Conservation (phyloP, 2,797 vertebrate genomes). For the Sebastes matsubarae region DNA sequence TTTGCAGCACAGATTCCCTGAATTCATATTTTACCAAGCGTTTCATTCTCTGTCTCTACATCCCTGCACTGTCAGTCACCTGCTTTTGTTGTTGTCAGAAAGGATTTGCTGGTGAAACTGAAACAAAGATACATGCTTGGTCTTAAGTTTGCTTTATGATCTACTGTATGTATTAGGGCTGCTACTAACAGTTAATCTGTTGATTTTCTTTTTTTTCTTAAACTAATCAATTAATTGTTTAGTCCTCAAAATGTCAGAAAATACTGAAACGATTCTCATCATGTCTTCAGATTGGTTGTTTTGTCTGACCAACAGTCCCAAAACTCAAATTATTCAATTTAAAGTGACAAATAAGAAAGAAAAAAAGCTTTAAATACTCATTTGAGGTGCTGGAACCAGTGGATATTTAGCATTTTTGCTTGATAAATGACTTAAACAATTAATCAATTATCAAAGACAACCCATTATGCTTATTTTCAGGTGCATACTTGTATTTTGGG, state of each 20-base stretch:
- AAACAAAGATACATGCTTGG: not conserved
- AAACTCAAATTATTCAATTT: not conserved
- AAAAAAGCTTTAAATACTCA: not conserved
- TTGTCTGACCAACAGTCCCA: not conserved
- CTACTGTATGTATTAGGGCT: not conserved
- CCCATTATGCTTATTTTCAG: too few relatives aligned
- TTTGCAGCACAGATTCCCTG: conserved; percentile 1
- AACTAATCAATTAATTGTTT: not conserved
- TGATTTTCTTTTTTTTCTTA: not conserved
- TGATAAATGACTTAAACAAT: not conserved
- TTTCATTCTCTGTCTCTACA: conserved; percentile 2
- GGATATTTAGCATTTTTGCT: not conserved
- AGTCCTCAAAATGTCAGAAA: not conserved
- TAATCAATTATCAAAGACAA: not conserved
- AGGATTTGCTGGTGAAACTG: not conserved
- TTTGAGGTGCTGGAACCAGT: not conserved
- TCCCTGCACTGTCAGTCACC: not conserved
- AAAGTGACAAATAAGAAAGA: not conserved
- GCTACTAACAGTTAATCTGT: not conserved
- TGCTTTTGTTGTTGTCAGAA: conserved; percentile 1
- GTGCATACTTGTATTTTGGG: too few relatives aligned
- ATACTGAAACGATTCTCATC: not conserved
- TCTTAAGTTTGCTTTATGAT: not conserved
- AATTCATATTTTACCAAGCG: not conserved
- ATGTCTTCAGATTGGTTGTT: not conserved